Evolutionary conservation across 2,113 vertebrate genomes (phyloP), one percentile per base, ranked within the genome.

Genomic region (Crotalus horridus): DNA sequence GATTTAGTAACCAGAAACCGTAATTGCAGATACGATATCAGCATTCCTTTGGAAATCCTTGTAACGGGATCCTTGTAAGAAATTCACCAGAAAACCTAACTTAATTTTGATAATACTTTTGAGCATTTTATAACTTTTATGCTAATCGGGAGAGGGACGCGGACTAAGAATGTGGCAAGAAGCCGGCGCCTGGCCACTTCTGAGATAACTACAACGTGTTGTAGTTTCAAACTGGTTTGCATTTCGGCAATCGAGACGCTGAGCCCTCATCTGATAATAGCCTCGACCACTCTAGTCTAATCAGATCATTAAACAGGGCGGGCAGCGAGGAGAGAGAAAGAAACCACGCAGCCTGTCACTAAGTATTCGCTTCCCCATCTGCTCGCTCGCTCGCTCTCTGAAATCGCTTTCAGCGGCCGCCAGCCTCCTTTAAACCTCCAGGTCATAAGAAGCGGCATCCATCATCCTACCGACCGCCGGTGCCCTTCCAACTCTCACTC

Each of bases 241-340:
- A n/a, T 53, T 87, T 54, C 13, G 92, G 92, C 94, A 97, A 97
- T 58, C 91, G 96, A 96, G 95, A 96, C 96, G 96, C 96, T 91
- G 95, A 87, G 90, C 93, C 91, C 93, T 89, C 93, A 5, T 89
- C 96, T 93, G 93, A 92, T 58, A 93, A 93, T 88, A 96, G 96
- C 93, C 55, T 93, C 90, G 95, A 95, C 96, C 95, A 39, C 94
- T 94, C 64, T 51, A 0, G 90, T 74, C 13, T 0, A 20, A 53
- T 85, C 7, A 88, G 89, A 89, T 26, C 0, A 81, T 26, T 9
- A 33, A 21, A 26, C 0, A 0, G 89, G 89, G 86, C 92, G 59
- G 85, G 24, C 15, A 85, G 54, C 56, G 0, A 24, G 21, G 88
- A n/a, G 24, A 87, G 85, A 87, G 43, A 46, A 12, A 43, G 56